A percentile compares a stretch with the other conserved stretches of the same genome.
Conservation (phyloP, 2,888 invertebrate species). For the Molanna angustata region DNA sequence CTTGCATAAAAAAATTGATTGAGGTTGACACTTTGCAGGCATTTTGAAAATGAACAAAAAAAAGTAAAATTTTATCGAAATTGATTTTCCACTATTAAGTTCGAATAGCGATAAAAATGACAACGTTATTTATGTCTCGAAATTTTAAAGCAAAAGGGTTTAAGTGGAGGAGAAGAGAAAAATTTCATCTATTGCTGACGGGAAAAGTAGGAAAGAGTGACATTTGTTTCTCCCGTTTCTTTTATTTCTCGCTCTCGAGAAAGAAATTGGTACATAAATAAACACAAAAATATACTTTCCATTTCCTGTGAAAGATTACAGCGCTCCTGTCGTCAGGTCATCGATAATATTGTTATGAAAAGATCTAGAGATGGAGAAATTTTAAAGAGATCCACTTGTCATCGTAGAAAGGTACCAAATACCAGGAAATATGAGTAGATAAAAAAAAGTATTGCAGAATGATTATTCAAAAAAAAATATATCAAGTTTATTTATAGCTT, state of each 20-base stretch:
- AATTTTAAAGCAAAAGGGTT: conserved; percentile 3
- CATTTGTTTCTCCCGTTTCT: conserved; percentile 29
- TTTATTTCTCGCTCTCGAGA: conserved; percentile 23
- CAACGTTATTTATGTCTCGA: conserved; percentile 2
- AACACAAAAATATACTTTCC: conserved; percentile 32
- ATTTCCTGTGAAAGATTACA: conserved; percentile 33
- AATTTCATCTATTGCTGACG: conserved; percentile 12
- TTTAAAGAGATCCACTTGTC: conserved; percentile 12
- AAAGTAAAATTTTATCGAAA: too few relatives aligned
- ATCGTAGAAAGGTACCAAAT: too few relatives aligned
- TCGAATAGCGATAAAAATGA: conserved; percentile 1
- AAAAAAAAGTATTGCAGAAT: too few relatives aligned
- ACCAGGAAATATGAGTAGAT: too few relatives aligned
- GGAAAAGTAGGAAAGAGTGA: conserved; percentile 25
- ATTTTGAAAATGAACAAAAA: too few relatives aligned
- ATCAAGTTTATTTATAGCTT: too few relatives aligned
- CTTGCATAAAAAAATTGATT: too few relatives aligned
- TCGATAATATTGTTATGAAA: conserved; percentile 31
- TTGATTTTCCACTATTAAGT: too few relatives aligned
- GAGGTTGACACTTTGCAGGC: too few relatives aligned
- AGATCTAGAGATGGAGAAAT: conserved; percentile 10
- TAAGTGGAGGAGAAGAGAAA: conserved; percentile 4
- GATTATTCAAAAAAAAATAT: too few relatives aligned
- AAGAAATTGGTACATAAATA: conserved; percentile 31
- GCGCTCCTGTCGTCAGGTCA: conserved; percentile 28